phyloP scores from a whole-genome alignment of 2,888 invertebrate species.

The Zaprionus bogoriensis region DNA sequence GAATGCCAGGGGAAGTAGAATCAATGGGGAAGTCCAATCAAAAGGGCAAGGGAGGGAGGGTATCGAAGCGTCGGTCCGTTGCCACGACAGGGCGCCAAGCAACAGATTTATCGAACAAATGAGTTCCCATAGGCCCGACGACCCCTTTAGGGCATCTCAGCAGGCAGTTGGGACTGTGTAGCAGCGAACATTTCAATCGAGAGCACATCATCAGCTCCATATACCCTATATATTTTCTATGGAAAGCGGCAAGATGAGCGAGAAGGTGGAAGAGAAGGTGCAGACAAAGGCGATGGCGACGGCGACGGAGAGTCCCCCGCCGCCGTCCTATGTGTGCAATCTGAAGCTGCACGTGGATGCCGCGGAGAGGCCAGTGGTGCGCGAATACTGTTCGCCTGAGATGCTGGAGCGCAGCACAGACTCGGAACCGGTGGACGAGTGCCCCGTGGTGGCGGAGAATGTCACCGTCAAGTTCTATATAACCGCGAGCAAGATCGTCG shows the following conservation, averaged over 20 bases:
- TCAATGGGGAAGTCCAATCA: neutral
- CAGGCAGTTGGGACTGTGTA: no score
- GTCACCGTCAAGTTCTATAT: constrained; percentile 82
- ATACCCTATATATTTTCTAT: constrained; percentile 16
- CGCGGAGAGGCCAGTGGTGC: constrained; percentile 34
- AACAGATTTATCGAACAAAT: constrained; percentile 70
- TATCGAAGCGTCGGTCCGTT: constrained; percentile 27
- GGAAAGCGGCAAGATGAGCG: constrained; percentile 41
- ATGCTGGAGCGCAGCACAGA: constrained; percentile 38
- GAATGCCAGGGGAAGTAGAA: no score
- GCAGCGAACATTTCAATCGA: no score
- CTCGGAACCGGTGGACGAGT: constrained; percentile 32
- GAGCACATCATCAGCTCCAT: no score
- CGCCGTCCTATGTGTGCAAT: constrained; percentile 42
- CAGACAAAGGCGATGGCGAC: neutral
- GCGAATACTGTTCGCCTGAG: constrained; percentile 30
- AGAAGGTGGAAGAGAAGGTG: neutral
- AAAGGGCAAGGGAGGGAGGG: constrained; percentile 4
- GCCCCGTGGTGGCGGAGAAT: constrained; percentile 66
- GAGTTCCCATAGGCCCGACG: constrained; percentile 25
- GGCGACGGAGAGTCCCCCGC: constrained; percentile 2
- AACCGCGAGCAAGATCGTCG: constrained; percentile 77
- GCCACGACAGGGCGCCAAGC: constrained; percentile 70
- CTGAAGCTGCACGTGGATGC: constrained; percentile 51
- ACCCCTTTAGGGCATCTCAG: constrained; percentile 24